Conservation (phyloP, 2,888 invertebrate genomes). For the Spatulosminthurus flaviceps region DNA sequence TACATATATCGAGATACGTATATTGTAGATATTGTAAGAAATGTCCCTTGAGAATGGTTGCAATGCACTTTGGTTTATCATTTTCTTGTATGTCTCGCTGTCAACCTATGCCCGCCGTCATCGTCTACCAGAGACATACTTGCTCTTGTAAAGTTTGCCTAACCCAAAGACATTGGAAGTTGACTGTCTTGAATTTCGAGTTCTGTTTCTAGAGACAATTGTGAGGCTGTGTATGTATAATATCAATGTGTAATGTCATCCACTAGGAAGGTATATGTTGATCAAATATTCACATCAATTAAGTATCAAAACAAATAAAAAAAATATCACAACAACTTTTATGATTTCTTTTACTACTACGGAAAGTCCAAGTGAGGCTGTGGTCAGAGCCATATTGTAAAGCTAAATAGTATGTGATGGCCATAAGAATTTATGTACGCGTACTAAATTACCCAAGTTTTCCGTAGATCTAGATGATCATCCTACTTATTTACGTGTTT, state of each 20-base stretch:
- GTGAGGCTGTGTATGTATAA: neutral
- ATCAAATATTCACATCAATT: neutral
- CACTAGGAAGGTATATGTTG: too few species aligned
- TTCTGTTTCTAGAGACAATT: neutral
- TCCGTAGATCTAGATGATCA: neutral
- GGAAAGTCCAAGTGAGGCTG: neutral
- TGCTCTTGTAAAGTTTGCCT: too few species aligned
- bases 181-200: constrained; percentile 13
- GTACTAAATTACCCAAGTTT: constrained; percentile 9
- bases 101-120: too few species aligned
- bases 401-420: neutral
- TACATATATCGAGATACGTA: too few species aligned
- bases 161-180: neutral
- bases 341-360: neutral
- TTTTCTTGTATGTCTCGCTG: too few species aligned
- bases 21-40: too few species aligned
- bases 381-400: neutral
- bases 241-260: neutral
- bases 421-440: neutral
- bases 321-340: constrained; percentile 30
- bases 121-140: too few species aligned
- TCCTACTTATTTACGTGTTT: neutral
- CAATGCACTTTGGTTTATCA: too few species aligned
- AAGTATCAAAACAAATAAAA: constrained; percentile 3
- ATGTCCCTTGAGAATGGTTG: too few species aligned